These are phyloP conservation scores for Drosophila multiciliata DNA, from an alignment of 2,888 invertebrate genomes.

Conservation along the genomic window DNA sequence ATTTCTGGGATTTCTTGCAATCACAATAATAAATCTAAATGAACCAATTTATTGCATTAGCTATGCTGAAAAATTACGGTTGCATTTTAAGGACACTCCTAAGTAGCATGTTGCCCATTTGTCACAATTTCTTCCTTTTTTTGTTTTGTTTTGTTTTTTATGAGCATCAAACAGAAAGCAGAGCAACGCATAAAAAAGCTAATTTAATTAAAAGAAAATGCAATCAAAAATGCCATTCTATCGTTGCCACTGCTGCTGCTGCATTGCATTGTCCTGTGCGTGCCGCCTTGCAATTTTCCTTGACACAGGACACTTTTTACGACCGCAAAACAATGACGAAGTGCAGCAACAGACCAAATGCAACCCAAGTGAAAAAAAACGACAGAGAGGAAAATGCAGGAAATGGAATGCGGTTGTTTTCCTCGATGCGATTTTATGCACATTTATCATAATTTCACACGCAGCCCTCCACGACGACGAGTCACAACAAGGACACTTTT, in stretches of 20 bases:
- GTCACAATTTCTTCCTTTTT: constrained; percentile 24
- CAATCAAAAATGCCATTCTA: constrained; percentile 76
- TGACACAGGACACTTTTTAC: constrained; percentile 67
- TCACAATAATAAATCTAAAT: constrained; percentile 41
- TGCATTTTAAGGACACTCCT: constrained; percentile 41
- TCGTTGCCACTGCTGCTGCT: constrained; percentile 1
- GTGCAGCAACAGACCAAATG: constrained; percentile 58
- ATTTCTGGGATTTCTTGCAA: background rate
- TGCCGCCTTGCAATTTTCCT: constrained; percentile 65
- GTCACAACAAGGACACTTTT: constrained; percentile 61
- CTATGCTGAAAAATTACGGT: constrained; percentile 43
- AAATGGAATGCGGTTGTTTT: constrained; percentile 53
- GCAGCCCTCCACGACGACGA: constrained; percentile 62
- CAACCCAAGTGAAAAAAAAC: constrained; percentile 33
- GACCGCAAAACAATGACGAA: constrained; percentile 70
- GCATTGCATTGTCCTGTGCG: constrained; percentile 71
- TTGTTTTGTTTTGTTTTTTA: constrained; percentile 36
- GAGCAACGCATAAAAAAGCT: constrained; percentile 75
- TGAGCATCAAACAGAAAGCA: constrained; percentile 65
- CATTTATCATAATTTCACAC: constrained; percentile 81
- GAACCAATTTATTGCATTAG: constrained; percentile 34
- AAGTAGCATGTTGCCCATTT: constrained; percentile 51
- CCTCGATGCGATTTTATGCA: constrained; percentile 75
- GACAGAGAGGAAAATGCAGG: constrained; percentile 23
- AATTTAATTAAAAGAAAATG: constrained; percentile 81